phyloP scores from a whole-genome alignment of 1,140 invertebrate genomes.

The Sminthurinus signatus region DNA sequence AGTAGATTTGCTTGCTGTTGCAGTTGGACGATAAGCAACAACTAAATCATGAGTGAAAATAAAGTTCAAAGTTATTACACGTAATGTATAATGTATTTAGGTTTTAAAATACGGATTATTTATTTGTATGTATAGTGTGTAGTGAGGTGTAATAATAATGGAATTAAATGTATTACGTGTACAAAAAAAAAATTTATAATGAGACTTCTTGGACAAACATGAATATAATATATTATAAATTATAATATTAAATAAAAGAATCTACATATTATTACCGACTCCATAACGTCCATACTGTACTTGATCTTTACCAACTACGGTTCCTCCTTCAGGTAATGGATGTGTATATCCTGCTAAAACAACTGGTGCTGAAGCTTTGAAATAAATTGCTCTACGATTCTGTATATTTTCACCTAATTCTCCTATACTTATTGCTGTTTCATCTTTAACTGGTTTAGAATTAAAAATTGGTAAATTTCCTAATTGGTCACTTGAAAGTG shows the following conservation, averaged over 20 bases:
- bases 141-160: too few relatives aligned
- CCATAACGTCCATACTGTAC: slow-evolving; percentile 68
- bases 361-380: slow-evolving; percentile 48
- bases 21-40: slow-evolving; percentile 56
- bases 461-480: slow-evolving; percentile 54
- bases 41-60: too few relatives aligned
- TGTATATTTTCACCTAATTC: slow-evolving; percentile 81
- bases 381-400: slow-evolving; percentile 66
- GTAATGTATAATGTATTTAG: too few relatives aligned
- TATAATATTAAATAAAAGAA: too few relatives aligned
- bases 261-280: too few relatives aligned
- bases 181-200: too few relatives aligned
- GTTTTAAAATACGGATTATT: too few relatives aligned
- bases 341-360: slow-evolving; percentile 62
- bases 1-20: slow-evolving; percentile 40
- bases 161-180: too few relatives aligned
- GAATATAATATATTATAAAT: too few relatives aligned
- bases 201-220: too few relatives aligned
- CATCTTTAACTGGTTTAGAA: slow-evolving; percentile 67
- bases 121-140: too few relatives aligned
- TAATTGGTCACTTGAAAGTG: slow-evolving; percentile 59
- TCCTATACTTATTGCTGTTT: slow-evolving; percentile 74
- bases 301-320: slow-evolving; percentile 43
- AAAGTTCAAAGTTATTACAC: too few relatives aligned
- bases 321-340: slow-evolving; percentile 53